Evolutionary conservation across 2,888 invertebrate genomes (phyloP).

Genomic region (Magallana nippona): DNA sequence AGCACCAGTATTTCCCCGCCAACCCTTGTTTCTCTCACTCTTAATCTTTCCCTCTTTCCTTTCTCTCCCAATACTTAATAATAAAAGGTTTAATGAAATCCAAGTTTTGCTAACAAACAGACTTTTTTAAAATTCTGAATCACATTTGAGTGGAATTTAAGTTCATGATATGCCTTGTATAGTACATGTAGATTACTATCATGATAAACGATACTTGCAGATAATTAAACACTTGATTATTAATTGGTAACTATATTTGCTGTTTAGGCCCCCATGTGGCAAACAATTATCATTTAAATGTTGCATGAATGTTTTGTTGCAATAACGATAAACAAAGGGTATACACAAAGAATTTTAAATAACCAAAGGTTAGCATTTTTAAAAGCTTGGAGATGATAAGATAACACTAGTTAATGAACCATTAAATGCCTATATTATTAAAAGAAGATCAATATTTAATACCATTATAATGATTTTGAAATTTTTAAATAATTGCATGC

Average conservation of each 20-base stretch:
- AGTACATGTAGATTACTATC: constrained; percentile 13
- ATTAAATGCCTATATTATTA: constrained; percentile 8
- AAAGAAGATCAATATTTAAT: background rate
- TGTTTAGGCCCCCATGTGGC: background rate
- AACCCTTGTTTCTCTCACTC: no score
- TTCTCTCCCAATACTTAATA: no score
- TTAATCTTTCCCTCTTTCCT: no score
- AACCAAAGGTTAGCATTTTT: background rate
- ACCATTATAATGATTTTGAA: no score
- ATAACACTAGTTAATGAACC: constrained; percentile 8
- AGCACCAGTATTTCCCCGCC: no score
- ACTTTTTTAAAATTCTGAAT: background rate
- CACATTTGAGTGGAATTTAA: background rate
- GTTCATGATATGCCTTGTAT: background rate
- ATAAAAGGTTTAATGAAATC: no score
- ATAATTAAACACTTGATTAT: background rate
- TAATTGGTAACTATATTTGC: background rate
- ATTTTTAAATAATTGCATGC: no score
- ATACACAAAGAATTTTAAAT: constrained; percentile 16
- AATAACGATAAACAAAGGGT: background rate
- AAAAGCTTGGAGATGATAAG: background rate
- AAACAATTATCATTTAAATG: constrained; percentile 19
- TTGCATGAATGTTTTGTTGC: constrained; percentile 15
- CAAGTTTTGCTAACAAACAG: background rate
- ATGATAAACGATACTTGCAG: background rate